These are phyloP conservation scores for Tethya wilhelma DNA, from an alignment of 37 sponge, comb jelly and placozoan species.

Conservation along the genomic window DNA sequence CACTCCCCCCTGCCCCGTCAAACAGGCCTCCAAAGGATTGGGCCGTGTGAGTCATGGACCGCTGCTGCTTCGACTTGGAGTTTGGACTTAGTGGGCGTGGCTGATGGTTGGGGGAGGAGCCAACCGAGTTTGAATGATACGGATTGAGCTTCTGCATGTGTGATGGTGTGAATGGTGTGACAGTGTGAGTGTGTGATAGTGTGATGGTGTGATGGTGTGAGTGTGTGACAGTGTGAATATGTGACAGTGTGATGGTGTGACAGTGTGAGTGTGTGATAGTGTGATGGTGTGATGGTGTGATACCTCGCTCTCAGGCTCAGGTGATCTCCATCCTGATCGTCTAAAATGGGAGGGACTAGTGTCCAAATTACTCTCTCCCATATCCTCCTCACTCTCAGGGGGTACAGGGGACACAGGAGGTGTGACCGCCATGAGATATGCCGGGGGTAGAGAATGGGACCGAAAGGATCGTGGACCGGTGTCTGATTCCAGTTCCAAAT, in stretches of 20 bases:
- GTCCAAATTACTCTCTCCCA: constrained; percentile 8
- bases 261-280: no score
- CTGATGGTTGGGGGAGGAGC: constrained; percentile 11
- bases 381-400: not conserved
- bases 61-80: not conserved
- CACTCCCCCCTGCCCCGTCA: not conserved
- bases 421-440: not conserved
- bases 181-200: no score
- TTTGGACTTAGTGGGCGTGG: not conserved
- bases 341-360: not conserved
- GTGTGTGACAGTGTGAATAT: no score
- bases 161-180: no score
- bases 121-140: constrained; percentile 3
- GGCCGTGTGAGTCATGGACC: not conserved
- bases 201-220: no score
- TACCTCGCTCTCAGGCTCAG: no score
- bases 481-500: no score
- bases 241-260: no score
- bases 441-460: constrained; percentile 7
- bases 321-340: not conserved
- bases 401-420: not conserved
- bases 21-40: constrained; percentile 11
- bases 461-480: no score
- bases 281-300: no score
- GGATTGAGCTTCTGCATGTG: no score